These are phyloP conservation scores for Myodes glareolus DNA, from an alignment of 2,113 vertebrate genomes.

Conservation along the genomic window DNA sequence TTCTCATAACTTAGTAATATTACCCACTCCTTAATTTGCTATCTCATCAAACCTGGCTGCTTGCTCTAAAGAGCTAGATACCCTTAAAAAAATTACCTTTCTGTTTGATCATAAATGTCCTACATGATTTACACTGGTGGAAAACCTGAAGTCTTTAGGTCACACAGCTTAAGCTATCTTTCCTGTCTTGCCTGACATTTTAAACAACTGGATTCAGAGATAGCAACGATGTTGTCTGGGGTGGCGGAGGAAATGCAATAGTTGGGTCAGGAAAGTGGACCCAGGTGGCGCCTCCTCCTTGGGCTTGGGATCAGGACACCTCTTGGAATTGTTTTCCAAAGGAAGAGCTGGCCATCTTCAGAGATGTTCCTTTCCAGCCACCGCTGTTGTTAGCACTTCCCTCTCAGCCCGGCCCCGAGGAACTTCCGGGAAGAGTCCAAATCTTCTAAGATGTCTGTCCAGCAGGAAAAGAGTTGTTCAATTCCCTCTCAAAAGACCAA, in stretches of 20 bases:
- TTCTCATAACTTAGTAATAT: constrained; percentile 15
- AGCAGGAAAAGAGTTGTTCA: constrained; percentile 28
- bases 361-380: constrained; percentile 16
- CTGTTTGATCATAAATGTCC: not conserved
- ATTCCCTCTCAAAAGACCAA: constrained; percentile 28
- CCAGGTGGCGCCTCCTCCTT: not conserved
- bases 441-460: constrained; percentile 34
- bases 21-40: not conserved
- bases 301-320: not conserved
- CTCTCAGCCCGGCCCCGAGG: not conserved
- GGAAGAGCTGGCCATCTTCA: constrained; percentile 43
- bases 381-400: constrained; percentile 29
- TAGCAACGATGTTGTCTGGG: not conserved
- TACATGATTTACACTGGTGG: not conserved
- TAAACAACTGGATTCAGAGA: constrained; percentile 48
- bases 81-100: not conserved
- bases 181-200: constrained; percentile 38
- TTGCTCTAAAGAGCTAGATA: not conserved
- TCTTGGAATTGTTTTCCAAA: constrained; percentile 24
- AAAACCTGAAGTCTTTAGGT: constrained; percentile 32
- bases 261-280: not conserved
- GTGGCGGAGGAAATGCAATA: constrained; percentile 22
- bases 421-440: constrained; percentile 10
- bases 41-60: not conserved
- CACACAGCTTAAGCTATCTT: constrained; percentile 7